A percentile compares a stretch with the other conserved stretches of the same genome.
phyloP scores from a whole-genome alignment of 2,888 invertebrate species.

The Epicampocera succincta region DNA sequence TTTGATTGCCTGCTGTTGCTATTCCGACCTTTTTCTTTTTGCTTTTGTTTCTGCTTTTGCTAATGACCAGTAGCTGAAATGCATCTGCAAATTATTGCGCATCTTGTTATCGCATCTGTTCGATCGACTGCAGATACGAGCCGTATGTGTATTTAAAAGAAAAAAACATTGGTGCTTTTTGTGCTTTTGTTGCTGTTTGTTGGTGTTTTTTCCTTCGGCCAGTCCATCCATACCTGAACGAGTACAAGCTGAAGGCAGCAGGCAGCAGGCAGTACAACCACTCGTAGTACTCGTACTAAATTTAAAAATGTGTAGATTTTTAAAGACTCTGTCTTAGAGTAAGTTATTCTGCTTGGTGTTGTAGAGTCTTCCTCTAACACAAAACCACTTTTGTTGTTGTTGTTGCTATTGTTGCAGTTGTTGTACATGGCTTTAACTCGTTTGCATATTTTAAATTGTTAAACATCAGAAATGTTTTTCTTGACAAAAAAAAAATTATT shows the following conservation, averaged over 20 bases:
- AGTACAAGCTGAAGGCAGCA: slow-evolving; percentile 4
- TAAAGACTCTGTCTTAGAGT: slow-evolving; percentile 23
- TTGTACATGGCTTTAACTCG: slow-evolving; percentile 53
- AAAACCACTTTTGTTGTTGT: slow-evolving; percentile 44
- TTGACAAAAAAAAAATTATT: slow-evolving; percentile 15
- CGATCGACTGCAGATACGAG: slow-evolving; percentile 68
- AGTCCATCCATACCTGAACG: neutral
- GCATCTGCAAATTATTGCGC: slow-evolving; percentile 76
- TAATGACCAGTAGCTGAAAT: slow-evolving; percentile 78
- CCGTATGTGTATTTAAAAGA: slow-evolving; percentile 26
- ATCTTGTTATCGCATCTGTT: slow-evolving; percentile 73
- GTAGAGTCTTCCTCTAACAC: slow-evolving; percentile 42
- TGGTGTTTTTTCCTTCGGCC: neutral
- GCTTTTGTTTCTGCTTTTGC: slow-evolving; percentile 58
- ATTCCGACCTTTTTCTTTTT: slow-evolving; percentile 9
- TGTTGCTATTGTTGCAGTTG: slow-evolving; percentile 18
- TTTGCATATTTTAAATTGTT: slow-evolving; percentile 67
- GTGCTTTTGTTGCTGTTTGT: no score
- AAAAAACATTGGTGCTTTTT: slow-evolving; percentile 18
- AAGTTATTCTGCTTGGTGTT: slow-evolving; percentile 11
- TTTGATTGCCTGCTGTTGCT: slow-evolving; percentile 26
- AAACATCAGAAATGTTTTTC: slow-evolving; percentile 26
- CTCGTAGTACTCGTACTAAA: slow-evolving; percentile 3
- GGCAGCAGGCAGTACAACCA: neutral
- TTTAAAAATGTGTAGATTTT: slow-evolving; percentile 49